A percentile compares a stretch with the other conserved stretches of the same genome.
Conservation (phyloP, 2,797 vertebrate species). For the Hirundo rustica region DNA sequence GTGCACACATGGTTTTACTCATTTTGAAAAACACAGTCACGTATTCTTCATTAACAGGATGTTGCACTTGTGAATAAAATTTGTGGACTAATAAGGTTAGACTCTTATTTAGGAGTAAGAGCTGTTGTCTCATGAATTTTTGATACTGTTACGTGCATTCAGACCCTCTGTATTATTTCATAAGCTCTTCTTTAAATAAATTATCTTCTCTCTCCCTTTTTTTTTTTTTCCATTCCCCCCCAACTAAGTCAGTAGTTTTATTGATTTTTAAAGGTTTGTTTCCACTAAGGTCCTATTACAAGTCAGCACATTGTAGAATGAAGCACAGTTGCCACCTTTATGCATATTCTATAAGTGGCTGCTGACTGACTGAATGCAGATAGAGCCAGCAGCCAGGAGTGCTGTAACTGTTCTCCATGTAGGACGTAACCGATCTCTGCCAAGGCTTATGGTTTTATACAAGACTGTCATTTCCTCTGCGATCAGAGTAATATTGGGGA, state of each 20-base stretch:
- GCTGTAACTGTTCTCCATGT: rapidly evolving
- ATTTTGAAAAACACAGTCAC: not conserved
- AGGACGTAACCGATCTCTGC: not conserved
- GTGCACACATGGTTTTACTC: not conserved
- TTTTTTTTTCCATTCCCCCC: rapidly evolving
- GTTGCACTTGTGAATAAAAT: not conserved
- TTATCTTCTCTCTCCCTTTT: not conserved
- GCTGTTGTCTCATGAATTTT: not conserved
- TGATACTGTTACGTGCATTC: not conserved
- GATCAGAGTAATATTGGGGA: not conserved
- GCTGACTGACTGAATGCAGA: not conserved
- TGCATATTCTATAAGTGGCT: not conserved
- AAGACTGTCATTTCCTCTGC: not conserved
- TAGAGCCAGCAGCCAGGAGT: not conserved
- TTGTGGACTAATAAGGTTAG: not conserved
- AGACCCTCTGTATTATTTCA: not conserved
- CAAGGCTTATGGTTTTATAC: not conserved
- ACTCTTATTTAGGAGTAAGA: not conserved
- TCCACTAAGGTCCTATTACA: not conserved
- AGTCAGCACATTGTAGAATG: not conserved
- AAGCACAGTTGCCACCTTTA: not conserved
- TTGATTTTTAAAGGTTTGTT: not conserved
- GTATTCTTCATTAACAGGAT: not conserved
- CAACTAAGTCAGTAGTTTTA: not conserved
- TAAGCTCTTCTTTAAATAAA: not conserved